Conservation (phyloP, 2,888 invertebrate genomes). For the Invenusta paracnida region DNA sequence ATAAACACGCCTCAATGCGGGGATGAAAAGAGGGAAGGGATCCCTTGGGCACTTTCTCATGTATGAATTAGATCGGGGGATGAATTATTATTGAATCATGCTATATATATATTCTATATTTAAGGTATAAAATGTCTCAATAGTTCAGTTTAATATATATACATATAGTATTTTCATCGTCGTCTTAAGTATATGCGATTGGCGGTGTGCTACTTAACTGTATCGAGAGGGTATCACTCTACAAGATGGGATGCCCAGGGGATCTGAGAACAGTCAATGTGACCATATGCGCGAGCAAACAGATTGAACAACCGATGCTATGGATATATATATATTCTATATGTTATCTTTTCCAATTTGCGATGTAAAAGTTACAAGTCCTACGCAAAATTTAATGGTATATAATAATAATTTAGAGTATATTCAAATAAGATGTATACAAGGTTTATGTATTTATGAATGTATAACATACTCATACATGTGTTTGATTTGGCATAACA, state of each 20-base stretch:
- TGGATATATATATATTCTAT: background rate
- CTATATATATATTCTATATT: constrained; percentile 7
- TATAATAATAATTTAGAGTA: too few relatives aligned
- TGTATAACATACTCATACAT: too few relatives aligned
- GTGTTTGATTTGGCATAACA: too few relatives aligned
- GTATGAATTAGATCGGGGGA: too few relatives aligned
- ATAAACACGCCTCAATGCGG: background rate
- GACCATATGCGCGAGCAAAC: background rate
- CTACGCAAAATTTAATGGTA: too few relatives aligned
- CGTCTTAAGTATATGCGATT: background rate
- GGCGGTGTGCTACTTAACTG: too few relatives aligned
- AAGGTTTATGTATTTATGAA: too few relatives aligned
- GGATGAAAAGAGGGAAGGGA: background rate
- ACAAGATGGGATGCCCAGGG: too few relatives aligned
- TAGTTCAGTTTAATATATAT: too few relatives aligned
- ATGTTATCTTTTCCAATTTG: background rate
- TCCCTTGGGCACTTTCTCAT: background rate
- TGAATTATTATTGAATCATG: constrained; percentile 8
- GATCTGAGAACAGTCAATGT: background rate
- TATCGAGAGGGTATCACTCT: too few relatives aligned
- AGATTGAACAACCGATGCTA: background rate
- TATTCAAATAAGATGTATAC: too few relatives aligned
- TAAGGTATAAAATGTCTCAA: background rate
- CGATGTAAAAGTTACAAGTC: too few relatives aligned
- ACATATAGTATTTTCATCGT: background rate